Evolutionary conservation across 1,140 invertebrate species (phyloP), one percentile per base, ranked within the genome.

Genomic region (Temnothorax longispinosus): DNA sequence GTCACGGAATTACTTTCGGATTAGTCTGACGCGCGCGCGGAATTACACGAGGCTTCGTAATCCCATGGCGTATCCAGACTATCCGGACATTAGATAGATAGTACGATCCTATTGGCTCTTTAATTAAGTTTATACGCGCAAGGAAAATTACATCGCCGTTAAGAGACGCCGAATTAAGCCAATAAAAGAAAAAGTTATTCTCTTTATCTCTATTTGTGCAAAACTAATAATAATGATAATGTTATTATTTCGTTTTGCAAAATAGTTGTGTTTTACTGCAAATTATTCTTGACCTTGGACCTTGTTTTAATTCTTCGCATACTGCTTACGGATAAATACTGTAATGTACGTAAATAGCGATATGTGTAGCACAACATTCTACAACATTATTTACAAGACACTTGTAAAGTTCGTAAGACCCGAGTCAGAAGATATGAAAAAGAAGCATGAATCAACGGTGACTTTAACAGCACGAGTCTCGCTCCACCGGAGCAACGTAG

Each of bases 1-100:
- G 69, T 54, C 69, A 64, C 21, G 87, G 62, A 82, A 89, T 89
- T 89, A 89, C 88, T 89, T 82, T 71, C 76, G 88, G 87, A 89
- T 87, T 89, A 89, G 88, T 81, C 62, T 50, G 88, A 82, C 69
- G 69, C 50, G 76, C 50, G 76, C 44, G 32, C 50, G 76, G 71
- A 86, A 89, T 89, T 86, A 88, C 75, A 47, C 74, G 67, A 85
- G 18, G 32, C 64, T 47, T 15, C 62, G 72, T 85, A 89, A 88
- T 89, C 81, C 71, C 38, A 21, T 27, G 38, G 76, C 41, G 84
- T 78, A 87, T 86, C 64, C 69, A 54, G 52, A 44, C 21, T 72
- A 72, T 72, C 67, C 52, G 18, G 69, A 35, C 44, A 32, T 56
- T 38, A 74, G 27, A 74, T 47, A 52, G 52, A 38, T 44, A 44